Conservation (phyloP, 2,113 vertebrate species). For the Numida meleagris region DNA sequence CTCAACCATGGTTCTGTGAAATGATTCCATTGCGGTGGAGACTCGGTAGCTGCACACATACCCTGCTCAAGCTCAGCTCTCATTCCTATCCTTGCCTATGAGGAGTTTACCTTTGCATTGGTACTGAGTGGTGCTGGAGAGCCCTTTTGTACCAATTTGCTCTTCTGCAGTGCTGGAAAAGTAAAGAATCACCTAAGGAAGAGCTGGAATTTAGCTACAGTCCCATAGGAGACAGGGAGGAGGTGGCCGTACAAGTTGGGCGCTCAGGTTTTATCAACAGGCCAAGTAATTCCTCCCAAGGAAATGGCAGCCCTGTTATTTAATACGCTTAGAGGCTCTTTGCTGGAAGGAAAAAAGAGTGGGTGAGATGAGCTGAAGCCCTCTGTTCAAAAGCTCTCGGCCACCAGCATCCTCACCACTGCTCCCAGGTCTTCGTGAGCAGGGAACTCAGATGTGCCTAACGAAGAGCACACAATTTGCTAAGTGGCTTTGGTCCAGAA, state of each 20-base stretch:
- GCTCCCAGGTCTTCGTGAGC: neutral
- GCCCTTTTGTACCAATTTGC: neutral
- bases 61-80: neutral
- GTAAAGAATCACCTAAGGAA: neutral
- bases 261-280: neutral
- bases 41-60: accelerated
- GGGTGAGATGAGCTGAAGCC: neutral
- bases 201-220: neutral
- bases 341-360: neutral
- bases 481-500: neutral
- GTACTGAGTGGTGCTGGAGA: accelerated
- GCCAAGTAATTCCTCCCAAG: neutral
- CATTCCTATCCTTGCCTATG: neutral
- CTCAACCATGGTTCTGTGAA: neutral
- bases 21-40: accelerated
- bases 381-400: too few relatives aligned
- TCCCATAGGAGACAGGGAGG: neutral
- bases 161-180: neutral
- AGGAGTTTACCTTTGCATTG: neutral
- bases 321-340: neutral
- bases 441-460: neutral
- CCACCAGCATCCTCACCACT: too few relatives aligned
- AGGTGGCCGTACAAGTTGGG: neutral
- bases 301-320: accelerated
- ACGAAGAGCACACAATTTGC: neutral